Evolutionary conservation across 2,113 vertebrate species (phyloP).

Genomic region (Bagarius yarrelli): DNA sequence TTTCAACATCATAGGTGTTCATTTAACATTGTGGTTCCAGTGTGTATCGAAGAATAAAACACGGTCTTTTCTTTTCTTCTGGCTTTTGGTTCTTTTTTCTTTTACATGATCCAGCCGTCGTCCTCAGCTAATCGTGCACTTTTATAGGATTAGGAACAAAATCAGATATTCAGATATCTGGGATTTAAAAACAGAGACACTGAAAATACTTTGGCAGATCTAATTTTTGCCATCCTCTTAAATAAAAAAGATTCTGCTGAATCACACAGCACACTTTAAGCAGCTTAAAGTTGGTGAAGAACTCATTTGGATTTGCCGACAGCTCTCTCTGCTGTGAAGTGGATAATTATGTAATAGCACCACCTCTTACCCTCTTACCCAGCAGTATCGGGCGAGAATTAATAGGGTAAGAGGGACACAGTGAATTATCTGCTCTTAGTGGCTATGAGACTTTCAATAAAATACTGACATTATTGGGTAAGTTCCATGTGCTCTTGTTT

Average conservation of each 20-base stretch:
- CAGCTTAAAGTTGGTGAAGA: slow-evolving; percentile 58
- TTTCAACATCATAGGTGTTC: not conserved
- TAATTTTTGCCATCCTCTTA: slow-evolving; percentile 42
- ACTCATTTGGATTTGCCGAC: slow-evolving; percentile 60
- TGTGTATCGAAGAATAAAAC: not conserved
- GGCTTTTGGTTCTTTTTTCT: not conserved
- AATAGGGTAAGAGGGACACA: not conserved
- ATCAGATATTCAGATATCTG: not conserved
- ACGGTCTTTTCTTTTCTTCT: not conserved
- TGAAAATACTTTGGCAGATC: not conserved
- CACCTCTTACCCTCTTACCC: slow-evolving; percentile 42
- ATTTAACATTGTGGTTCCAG: not conserved
- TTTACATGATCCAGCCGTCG: not conserved
- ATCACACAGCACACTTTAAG: slow-evolving; percentile 32
- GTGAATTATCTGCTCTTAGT: slow-evolving; percentile 8
- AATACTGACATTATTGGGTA: not conserved
- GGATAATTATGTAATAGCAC: slow-evolving; percentile 53
- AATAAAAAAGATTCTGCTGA: slow-evolving; percentile 28
- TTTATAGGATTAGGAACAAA: not conserved
- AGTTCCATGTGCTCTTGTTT: slow-evolving; percentile 17
- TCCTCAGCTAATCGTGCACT: not conserved
- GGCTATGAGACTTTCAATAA: not conserved
- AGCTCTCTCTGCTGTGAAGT: slow-evolving; percentile 45
- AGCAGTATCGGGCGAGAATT: slow-evolving; percentile 22
- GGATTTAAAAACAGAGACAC: not conserved